Evolutionary conservation across 2,888 invertebrate genomes (phyloP).

Genomic region (Alitta virens): DNA sequence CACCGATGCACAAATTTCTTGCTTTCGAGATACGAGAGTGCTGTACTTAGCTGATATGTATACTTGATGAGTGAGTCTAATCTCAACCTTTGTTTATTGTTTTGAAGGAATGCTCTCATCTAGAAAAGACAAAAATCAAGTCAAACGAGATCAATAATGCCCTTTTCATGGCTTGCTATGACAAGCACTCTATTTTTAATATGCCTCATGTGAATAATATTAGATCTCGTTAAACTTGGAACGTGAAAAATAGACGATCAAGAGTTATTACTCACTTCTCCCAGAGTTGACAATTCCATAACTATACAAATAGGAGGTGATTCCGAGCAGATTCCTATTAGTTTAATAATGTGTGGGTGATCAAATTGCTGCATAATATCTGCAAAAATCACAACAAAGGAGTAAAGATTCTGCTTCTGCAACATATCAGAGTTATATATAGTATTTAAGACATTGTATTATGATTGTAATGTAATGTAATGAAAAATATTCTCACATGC

Average conservation of each 20-base stretch:
- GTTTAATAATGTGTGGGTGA: slow-evolving; percentile 93
- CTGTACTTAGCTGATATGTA: slow-evolving; percentile 91
- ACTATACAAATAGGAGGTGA: slow-evolving; percentile 88
- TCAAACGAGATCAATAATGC: too few species aligned
- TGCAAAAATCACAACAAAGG: slow-evolving; percentile 55
- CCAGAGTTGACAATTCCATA: slow-evolving; percentile 94
- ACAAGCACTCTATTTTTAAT: too few species aligned
- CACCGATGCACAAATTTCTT: slow-evolving; percentile 92
- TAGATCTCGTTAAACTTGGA: too few species aligned
- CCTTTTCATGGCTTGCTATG: too few species aligned
- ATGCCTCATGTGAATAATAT: too few species aligned
- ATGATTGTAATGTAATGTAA: too few species aligned
- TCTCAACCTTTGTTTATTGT: slow-evolving; percentile 80
- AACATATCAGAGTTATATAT: too few species aligned
- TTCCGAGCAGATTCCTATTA: slow-evolving; percentile 92
- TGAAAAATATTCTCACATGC: slow-evolving; percentile 73
- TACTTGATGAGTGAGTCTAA: slow-evolving; percentile 83
- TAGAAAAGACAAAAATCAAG: slow-evolving; percentile 33
- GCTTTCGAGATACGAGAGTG: slow-evolving; percentile 92
- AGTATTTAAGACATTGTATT: too few species aligned
- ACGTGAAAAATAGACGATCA: too few species aligned
- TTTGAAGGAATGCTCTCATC: slow-evolving; percentile 89
- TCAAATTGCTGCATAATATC: slow-evolving; percentile 99
- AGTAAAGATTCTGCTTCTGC: too few species aligned
- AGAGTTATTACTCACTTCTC: slow-evolving; percentile 65